Evolutionary conservation across 2,113 vertebrate genomes (phyloP).

Genomic region (Sprattus sprattus): DNA sequence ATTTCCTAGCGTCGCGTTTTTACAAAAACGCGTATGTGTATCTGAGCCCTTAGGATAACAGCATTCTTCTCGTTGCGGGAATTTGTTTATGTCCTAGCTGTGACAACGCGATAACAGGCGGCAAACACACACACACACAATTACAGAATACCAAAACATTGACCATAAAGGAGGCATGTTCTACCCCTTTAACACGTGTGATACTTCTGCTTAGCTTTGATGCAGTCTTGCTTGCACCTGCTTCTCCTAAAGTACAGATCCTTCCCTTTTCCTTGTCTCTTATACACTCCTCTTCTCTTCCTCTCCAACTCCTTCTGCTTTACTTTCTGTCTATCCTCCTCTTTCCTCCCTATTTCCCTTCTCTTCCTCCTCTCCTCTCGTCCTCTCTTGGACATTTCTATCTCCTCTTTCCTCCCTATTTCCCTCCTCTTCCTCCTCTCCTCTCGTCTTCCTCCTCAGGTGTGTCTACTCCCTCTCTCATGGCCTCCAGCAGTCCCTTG

Average conservation of each 20-base stretch:
- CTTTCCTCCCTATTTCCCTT: conserved; percentile 42
- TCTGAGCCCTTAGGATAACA: no score
- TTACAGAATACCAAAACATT: neutral
- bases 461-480: conserved; percentile 99
- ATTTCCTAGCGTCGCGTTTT: no score
- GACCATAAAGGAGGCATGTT: neutral
- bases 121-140: neutral
- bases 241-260: neutral
- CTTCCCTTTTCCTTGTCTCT: neutral
- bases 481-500: conserved; percentile 98
- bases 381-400: conserved; percentile 71
- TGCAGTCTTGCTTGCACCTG: neutral
- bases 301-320: neutral
- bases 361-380: conserved; percentile 36
- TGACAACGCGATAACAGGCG: no score
- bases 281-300: neutral
- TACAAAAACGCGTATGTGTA: no score
- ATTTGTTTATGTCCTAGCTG: no score
- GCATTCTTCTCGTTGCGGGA: no score
- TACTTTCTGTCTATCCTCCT: conserved; percentile 44
- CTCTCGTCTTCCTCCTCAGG: conserved; percentile 78
- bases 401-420: conserved; percentile 64
- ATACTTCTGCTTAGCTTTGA: neutral
- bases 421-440: conserved; percentile 69
- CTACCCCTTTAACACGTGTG: neutral